A percentile compares a stretch with the other conserved stretches of the same genome.
Conservation (phyloP, 2,888 invertebrate species). For the Monopis laevigella region DNA sequence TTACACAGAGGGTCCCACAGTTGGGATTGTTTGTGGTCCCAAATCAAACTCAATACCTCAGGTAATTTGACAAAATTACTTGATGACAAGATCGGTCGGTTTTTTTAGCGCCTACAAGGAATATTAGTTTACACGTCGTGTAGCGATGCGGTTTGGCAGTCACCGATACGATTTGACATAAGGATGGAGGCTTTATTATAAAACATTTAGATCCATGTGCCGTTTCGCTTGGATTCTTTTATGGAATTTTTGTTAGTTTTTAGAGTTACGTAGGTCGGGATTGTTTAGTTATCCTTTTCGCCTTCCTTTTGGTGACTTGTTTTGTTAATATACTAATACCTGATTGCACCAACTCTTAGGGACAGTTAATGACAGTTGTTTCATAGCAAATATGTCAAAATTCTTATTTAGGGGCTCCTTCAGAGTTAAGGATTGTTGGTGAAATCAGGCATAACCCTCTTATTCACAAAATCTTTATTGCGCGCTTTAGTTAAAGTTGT, state of each 20-base stretch:
- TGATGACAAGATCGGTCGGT: slow-evolving; percentile 34
- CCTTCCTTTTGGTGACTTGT: no score
- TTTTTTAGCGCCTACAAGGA: slow-evolving; percentile 18
- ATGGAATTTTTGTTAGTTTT: slow-evolving; percentile 10
- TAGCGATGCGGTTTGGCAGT: slow-evolving; percentile 3
- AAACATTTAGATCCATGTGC: not conserved
- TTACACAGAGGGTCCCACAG: slow-evolving; percentile 55
- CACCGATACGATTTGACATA: not conserved
- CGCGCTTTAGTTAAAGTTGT: no score
- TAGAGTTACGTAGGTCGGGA: no score
- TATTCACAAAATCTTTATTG: no score
- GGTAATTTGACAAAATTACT: slow-evolving; percentile 52
- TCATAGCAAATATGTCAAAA: no score
- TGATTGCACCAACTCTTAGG: no score
- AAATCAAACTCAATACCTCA: slow-evolving; percentile 53
- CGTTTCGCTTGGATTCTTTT: not conserved
- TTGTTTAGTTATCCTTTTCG: no score
- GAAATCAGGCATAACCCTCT: no score
- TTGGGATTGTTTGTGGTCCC: slow-evolving; percentile 48
- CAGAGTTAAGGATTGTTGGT: no score
- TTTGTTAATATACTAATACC: no score
- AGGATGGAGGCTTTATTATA: not conserved
- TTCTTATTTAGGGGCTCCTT: no score
- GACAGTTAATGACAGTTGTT: no score
- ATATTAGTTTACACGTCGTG: slow-evolving; percentile 49